Conservation (phyloP, 1,140 invertebrate genomes). For the Drosophila obscura region DNA sequence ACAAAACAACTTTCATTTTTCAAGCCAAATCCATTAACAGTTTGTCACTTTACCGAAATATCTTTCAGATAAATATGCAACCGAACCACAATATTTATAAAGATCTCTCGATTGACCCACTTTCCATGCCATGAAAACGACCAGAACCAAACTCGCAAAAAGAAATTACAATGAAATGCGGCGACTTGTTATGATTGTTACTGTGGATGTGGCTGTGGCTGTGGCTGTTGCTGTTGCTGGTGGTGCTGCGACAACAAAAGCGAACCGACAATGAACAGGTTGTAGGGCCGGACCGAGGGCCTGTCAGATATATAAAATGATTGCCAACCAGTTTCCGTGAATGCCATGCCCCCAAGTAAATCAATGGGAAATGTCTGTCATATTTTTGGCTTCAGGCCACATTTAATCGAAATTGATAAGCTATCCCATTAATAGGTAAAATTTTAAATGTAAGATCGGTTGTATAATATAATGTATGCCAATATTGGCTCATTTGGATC, state of each 20-base stretch:
- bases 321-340: slow-evolving; percentile 31
- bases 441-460: too few relatives aligned
- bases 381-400: slow-evolving; percentile 10
- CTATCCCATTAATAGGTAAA: neutral
- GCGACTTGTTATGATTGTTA: slow-evolving; percentile 41
- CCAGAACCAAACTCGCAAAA: slow-evolving; percentile 46
- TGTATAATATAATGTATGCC: too few relatives aligned
- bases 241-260: slow-evolving; percentile 26
- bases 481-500: too few relatives aligned
- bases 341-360: slow-evolving; percentile 17
- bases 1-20: slow-evolving; percentile 58
- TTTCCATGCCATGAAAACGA: slow-evolving; percentile 40
- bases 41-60: slow-evolving; percentile 55
- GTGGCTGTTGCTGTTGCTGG: neutral
- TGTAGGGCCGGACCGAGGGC: slow-evolving; percentile 29
- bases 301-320: slow-evolving; percentile 19
- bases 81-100: slow-evolving; percentile 44
- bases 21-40: slow-evolving; percentile 52
- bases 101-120: slow-evolving; percentile 63
- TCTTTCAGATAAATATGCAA: slow-evolving; percentile 58
- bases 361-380: slow-evolving; percentile 17
- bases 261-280: slow-evolving; percentile 41
- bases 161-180: slow-evolving; percentile 52
- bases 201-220: too few relatives aligned
- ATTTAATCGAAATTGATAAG: slow-evolving; percentile 16